Percentiles rank a stretch among this genome's conserved stretches.
Evolutionary conservation across 2,797 vertebrate species (phyloP).

Genomic region (Leptoclinus maculatus): DNA sequence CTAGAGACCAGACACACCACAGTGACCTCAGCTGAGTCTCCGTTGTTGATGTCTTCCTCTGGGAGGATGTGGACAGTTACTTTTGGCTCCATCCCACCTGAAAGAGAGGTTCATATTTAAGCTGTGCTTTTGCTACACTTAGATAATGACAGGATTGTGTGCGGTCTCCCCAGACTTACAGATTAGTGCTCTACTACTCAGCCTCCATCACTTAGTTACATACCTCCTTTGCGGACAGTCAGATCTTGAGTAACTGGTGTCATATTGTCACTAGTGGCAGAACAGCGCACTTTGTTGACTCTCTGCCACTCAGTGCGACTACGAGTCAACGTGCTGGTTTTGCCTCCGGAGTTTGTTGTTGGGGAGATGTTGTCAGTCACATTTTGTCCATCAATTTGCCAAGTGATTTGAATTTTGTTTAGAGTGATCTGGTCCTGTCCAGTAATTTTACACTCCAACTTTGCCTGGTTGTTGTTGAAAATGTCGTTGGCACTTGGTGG

Average conservation of each 20-base stretch:
- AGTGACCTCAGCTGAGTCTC: neutral
- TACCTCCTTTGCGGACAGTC: slow-evolving; percentile 33
- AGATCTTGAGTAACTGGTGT: neutral
- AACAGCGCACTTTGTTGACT: slow-evolving; percentile 9
- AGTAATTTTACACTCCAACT: slow-evolving; percentile 17
- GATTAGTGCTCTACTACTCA: neutral
- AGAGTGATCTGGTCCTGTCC: neutral
- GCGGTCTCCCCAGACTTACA: neutral
- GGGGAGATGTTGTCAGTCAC: rapidly evolving
- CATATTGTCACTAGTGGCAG: rapidly evolving
- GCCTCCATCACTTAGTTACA: neutral
- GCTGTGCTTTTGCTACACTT: neutral
- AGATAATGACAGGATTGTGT: neutral
- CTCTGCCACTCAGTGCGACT: rapidly evolving
- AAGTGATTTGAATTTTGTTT: neutral
- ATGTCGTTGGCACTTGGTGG: slow-evolving; percentile 3
- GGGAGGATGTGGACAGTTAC: slow-evolving; percentile 15
- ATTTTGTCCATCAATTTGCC: neutral
- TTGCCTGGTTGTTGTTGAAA: neutral
- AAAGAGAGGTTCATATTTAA: slow-evolving; percentile 20
- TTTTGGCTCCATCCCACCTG: neutral
- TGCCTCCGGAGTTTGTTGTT: rapidly evolving
- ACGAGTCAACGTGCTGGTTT: neutral
- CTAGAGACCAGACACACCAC: slow-evolving; percentile 54
- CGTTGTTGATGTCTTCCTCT: neutral